These are phyloP conservation scores for Pollicipes pollicipes DNA, from an alignment of 1,140 invertebrate genomes.

Conservation along the genomic window DNA sequence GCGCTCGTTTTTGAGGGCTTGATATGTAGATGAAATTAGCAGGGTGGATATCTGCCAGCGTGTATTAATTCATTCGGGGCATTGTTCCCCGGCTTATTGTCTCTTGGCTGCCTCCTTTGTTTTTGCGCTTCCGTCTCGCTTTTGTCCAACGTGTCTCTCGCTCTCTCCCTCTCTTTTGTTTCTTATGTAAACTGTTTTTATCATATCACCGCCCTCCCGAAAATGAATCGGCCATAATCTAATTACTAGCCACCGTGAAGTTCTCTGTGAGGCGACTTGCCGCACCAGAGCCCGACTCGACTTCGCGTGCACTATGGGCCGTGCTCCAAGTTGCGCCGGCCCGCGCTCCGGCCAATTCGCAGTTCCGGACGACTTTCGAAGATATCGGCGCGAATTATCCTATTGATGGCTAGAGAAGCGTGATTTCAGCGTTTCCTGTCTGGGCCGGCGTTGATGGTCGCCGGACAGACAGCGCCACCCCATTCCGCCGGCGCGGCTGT, in stretches of 20 bases:
- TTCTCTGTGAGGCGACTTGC: background rate
- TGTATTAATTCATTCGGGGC: background rate
- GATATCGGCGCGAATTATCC: background rate
- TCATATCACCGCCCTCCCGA: background rate
- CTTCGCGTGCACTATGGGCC: background rate
- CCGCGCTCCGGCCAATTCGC: background rate
- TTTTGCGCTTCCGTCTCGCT: background rate
- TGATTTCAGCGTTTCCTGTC: background rate
- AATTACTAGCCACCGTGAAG: background rate
- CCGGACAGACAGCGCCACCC: background rate
- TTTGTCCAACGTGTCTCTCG: background rate
- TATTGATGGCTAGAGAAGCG: background rate
- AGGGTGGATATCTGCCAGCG: background rate
- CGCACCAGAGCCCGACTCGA: background rate
- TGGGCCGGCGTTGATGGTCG: background rate
- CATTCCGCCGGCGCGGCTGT: background rate
- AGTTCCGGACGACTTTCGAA: background rate
- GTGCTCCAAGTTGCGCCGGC: background rate
- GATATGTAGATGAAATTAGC: background rate
- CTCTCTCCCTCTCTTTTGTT: background rate
- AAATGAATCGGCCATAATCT: background rate
- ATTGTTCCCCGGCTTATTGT: background rate
- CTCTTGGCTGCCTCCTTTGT: background rate
- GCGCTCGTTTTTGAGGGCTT: background rate
- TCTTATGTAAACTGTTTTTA: slow-evolving; percentile 2